These are phyloP conservation scores for Agrypnus murinus DNA, from an alignment of 2,888 invertebrate species.

Conservation along the genomic window DNA sequence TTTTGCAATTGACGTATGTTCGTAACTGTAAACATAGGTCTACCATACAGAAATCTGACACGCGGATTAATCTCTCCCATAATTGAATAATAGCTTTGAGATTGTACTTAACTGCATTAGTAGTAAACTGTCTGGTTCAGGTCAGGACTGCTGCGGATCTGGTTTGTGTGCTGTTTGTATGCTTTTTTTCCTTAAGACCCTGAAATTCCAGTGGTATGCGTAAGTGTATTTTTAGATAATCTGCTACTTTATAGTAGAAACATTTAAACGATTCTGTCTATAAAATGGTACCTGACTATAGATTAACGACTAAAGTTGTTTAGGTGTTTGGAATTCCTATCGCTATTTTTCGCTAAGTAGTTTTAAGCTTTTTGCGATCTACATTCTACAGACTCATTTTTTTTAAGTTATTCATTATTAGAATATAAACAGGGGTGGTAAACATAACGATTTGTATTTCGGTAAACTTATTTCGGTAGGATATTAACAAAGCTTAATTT, in stretches of 20 bases:
- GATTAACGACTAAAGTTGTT: background rate
- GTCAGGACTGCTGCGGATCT: background rate
- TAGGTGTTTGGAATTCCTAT: background rate
- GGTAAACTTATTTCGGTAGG: no score
- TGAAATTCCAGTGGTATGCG: constrained; percentile 13
- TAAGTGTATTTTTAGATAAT: constrained; percentile 14
- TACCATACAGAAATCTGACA: constrained; percentile 11
- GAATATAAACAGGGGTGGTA: no score
- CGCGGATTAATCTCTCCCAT: background rate
- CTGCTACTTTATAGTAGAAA: background rate
- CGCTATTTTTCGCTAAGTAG: no score
- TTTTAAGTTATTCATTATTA: no score
- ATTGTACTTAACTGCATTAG: constrained; percentile 22
- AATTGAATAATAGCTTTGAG: constrained; percentile 28
- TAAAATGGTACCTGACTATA: background rate
- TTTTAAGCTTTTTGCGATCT: no score
- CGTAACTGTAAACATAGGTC: constrained; percentile 11
- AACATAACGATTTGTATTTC: no score
- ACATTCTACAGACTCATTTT: no score
- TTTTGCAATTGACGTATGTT: constrained; percentile 16
- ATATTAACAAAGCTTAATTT: no score
- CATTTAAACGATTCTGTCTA: background rate
- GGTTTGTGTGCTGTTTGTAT: background rate
- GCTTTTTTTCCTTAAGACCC: background rate
- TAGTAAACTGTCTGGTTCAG: background rate